A percentile compares a stretch with the other conserved stretches of the same genome.
Evolutionary conservation across 2,113 vertebrate species (phyloP).

Genomic region (Pygoscelis adeliae): DNA sequence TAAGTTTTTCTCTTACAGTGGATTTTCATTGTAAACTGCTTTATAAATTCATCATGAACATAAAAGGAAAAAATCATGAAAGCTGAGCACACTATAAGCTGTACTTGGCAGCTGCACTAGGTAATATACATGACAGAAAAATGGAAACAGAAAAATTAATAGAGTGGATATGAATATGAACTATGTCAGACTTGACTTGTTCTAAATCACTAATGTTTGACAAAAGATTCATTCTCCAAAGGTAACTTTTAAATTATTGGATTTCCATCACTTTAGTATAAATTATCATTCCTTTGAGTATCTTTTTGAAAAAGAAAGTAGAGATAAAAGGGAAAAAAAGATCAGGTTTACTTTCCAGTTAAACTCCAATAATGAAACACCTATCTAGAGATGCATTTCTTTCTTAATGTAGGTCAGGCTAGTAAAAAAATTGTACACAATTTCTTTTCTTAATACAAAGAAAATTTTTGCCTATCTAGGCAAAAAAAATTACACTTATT

Average conservation of each 20-base stretch:
- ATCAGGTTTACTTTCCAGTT: not conserved
- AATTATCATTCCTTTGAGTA: not conserved
- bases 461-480: not conserved
- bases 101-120: not conserved
- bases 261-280: not conserved
- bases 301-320: not conserved
- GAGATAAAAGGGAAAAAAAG: not conserved
- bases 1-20: not conserved
- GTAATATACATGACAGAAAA: slow-evolving; percentile 6
- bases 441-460: not conserved
- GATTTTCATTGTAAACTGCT: slow-evolving; percentile 15
- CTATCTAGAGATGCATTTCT: not conserved
- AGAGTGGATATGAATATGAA: not conserved
- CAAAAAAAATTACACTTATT: not conserved
- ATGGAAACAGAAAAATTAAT: slow-evolving; percentile 26
- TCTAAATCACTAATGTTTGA: not conserved
- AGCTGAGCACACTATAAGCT: not conserved
- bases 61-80: slow-evolving; percentile 26
- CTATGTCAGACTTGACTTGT: not conserved
- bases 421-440: not conserved
- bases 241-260: not conserved
- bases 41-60: not conserved
- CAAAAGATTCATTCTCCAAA: not conserved
- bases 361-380: not conserved
- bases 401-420: not conserved